Evolutionary conservation across 2,113 vertebrate genomes (phyloP).

Genomic region (Pygoscelis adeliae): DNA sequence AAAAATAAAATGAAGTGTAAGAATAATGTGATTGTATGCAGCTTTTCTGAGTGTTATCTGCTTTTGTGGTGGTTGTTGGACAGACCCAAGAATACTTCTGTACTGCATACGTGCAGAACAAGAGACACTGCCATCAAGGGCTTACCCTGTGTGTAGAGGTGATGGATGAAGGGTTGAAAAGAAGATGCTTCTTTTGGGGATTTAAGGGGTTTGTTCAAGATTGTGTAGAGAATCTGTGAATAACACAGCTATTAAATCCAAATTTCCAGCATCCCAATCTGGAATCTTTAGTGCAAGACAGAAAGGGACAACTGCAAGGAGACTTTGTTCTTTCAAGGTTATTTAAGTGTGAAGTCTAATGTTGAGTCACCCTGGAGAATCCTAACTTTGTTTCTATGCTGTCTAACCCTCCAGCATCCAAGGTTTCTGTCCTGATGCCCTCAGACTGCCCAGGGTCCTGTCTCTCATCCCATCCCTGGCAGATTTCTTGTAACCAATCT

Average conservation of each 20-base stretch:
- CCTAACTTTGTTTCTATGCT: background rate
- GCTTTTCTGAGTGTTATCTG: conserved; percentile 11
- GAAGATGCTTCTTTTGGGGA: background rate
- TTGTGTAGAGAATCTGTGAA: background rate
- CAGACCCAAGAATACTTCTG: background rate
- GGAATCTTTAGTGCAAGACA: background rate
- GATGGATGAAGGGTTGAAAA: background rate
- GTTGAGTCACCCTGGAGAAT: background rate
- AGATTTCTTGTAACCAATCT: background rate
- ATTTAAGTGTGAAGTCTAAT: background rate
- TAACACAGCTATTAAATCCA: background rate
- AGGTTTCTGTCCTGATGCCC: background rate
- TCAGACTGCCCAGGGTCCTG: background rate
- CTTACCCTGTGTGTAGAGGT: background rate
- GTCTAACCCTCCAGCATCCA: background rate
- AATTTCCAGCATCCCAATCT: background rate
- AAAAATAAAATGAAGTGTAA: conserved; percentile 48
- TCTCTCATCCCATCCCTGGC: background rate
- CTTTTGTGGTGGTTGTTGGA: background rate
- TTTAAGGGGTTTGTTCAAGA: background rate
- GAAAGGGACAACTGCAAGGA: background rate
- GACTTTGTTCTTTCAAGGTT: background rate
- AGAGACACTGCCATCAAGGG: background rate
- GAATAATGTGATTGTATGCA: conserved; percentile 22
- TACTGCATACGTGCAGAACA: background rate